Conservation (phyloP, 2,797 vertebrate species). For the Passerculus sandwichensis region DNA sequence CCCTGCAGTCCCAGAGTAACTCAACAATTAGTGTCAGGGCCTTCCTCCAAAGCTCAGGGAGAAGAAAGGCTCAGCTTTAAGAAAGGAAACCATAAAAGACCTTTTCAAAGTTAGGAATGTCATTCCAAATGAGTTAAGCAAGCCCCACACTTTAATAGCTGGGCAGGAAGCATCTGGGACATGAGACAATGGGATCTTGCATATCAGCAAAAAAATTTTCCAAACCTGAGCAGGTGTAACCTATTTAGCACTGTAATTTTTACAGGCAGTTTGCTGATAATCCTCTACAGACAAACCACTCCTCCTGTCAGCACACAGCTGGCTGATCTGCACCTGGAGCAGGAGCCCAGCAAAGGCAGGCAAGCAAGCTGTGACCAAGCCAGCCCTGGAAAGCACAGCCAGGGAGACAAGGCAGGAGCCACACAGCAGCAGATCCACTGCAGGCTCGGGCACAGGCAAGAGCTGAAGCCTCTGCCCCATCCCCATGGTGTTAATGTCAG, state of each 20-base stretch:
- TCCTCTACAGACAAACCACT: not conserved
- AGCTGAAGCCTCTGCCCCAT: not conserved
- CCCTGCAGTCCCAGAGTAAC: not conserved
- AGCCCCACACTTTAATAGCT: not conserved
- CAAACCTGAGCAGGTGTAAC: not conserved
- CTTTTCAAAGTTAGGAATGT: not conserved
- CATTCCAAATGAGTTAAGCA: not conserved
- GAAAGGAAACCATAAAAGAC: not conserved
- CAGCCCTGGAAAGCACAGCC: not conserved
- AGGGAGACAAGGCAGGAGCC: not conserved
- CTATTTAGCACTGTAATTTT: not conserved
- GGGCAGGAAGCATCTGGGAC: not conserved
- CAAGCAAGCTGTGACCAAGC: fast-evolving
- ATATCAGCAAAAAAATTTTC: fast-evolving
- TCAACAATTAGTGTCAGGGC: not conserved
- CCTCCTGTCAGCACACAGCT: not conserved
- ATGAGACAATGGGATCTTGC: not conserved
- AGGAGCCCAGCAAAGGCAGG: not conserved
- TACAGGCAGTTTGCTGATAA: not conserved
- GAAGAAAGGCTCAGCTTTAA: not conserved
- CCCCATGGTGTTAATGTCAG: fast-evolving
- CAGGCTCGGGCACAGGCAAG: fast-evolving
- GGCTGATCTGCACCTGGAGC: not conserved
- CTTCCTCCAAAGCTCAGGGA: not conserved
- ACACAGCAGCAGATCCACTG: fast-evolving